Conservation (phyloP, 2,888 invertebrate genomes). For the Drosophila ustulata region DNA sequence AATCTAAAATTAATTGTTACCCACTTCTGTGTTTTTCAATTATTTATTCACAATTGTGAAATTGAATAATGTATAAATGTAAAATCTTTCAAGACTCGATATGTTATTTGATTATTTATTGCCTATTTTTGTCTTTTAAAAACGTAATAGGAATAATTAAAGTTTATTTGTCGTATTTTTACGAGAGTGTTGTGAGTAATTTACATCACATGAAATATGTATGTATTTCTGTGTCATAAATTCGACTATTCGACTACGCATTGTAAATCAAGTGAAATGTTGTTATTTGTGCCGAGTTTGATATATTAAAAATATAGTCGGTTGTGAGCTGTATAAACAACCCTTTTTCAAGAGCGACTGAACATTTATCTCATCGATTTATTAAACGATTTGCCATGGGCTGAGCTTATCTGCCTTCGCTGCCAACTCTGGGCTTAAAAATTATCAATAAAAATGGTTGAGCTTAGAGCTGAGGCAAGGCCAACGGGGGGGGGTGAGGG, state of each 20-base stretch:
- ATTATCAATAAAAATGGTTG: constrained; percentile 41
- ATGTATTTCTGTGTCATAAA: not conserved
- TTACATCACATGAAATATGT: not conserved
- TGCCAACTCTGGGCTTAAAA: constrained; percentile 43
- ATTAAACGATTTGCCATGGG: constrained; percentile 5
- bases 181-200: not conserved
- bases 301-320: constrained; percentile 1
- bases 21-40: no score
- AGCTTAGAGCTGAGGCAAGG: not conserved
- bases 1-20: no score
- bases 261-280: not conserved
- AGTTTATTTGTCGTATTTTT: not conserved
- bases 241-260: not conserved
- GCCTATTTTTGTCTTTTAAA: no score
- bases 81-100: no score
- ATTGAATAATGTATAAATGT: no score
- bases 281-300: not conserved
- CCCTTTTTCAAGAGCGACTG: constrained; percentile 2
- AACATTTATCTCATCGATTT: constrained; percentile 17
- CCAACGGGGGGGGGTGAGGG: not conserved
- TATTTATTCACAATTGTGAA: no score
- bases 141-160: not conserved
- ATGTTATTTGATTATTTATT: no score
- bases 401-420: constrained; percentile 14
- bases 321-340: constrained; percentile 1